Evolutionary conservation across 92 coral and sea anemone species (phyloP).

Genomic region (Paramuricea clavata): DNA sequence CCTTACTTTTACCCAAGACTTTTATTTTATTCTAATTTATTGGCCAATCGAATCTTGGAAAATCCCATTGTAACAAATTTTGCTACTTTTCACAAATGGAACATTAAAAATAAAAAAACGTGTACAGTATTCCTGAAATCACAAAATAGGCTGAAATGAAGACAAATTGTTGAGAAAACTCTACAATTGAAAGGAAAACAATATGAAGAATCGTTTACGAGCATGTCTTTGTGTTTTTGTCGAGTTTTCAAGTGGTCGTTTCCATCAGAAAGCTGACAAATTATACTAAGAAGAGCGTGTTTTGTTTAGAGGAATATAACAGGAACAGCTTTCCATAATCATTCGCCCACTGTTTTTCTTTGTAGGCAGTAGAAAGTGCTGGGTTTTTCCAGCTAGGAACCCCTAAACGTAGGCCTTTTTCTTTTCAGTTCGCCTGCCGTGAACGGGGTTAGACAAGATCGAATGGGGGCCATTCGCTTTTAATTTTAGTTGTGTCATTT

Average conservation of each 20-base stretch:
- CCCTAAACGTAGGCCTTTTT: background rate
- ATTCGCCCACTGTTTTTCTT: no score
- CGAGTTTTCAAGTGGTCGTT: background rate
- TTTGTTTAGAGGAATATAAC: background rate
- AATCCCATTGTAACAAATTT: no score
- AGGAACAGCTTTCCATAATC: background rate
- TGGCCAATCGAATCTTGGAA: no score
- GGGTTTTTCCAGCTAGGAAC: background rate
- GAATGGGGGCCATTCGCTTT: background rate
- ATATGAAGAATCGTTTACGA: background rate
- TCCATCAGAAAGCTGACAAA: background rate
- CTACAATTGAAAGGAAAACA: background rate
- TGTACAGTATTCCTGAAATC: no score
- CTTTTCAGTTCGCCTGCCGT: background rate
- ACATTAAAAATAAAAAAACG: no score
- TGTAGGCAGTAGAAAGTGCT: no score
- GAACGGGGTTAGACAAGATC: background rate
- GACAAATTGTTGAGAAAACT: no score
- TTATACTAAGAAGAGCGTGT: no score
- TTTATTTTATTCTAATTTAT: no score
- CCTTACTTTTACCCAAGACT: no score
- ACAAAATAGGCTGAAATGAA: no score
- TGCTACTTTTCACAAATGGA: no score
- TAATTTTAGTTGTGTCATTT: conserved; percentile 2
- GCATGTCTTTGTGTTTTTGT: background rate